Base-by-base conservation (phyloP, 2,113 vertebrate species). In the Stigmatopora argus region DNA sequence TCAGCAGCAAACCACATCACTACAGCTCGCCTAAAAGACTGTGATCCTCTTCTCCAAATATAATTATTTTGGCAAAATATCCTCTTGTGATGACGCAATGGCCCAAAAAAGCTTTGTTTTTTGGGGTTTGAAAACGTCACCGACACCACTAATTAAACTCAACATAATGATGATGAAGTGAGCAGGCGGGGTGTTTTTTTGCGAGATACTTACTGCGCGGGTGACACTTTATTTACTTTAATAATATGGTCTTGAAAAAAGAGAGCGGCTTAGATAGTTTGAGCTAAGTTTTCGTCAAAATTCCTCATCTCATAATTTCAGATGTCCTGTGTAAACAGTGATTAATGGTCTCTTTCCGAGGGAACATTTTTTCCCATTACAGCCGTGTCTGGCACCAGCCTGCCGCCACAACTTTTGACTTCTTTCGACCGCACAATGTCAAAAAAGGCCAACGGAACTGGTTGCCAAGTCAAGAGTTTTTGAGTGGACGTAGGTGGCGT, bases 381-480 rank as follows among this genome's bases (percentile, higher is more conserved):
- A 70, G 34, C 65, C 67, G 45, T 21, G 66, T 76, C 78, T 80
- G 75, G 65, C 26, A 44, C 35, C 68, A 76, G 76, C 64, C 48
- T 65, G 71, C 69, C 59, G 78, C 75, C 69, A 79, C 31, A 41
- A 56, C 61, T 71, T 79, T 79, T 72, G 71, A 80, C 76, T 78
- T 82, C 67, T 74, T 56, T 68, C 64, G 59, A 81, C 68, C 74
- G 67, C 83, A 78, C 56, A 48, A 67, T 67, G 68, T 66, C 49
- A 72, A 73, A 51, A 41, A 51, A 65, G 34, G 44, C 61, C 18
- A 3, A 53, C 68, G 76, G 41, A 66, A 47, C 60, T 70, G 48
- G 67, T 71, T 45, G 47, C 41, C 72, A 67, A 51, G 59, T 65
- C 44, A 48, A 31, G 49, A n/a, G 35, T 7, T 62, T 80, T 41